These are phyloP conservation scores for Phacellophora camtschatica DNA, from an alignment of 30 jellyfish, hydroid and myxozoan species.

Conservation along the genomic window DNA sequence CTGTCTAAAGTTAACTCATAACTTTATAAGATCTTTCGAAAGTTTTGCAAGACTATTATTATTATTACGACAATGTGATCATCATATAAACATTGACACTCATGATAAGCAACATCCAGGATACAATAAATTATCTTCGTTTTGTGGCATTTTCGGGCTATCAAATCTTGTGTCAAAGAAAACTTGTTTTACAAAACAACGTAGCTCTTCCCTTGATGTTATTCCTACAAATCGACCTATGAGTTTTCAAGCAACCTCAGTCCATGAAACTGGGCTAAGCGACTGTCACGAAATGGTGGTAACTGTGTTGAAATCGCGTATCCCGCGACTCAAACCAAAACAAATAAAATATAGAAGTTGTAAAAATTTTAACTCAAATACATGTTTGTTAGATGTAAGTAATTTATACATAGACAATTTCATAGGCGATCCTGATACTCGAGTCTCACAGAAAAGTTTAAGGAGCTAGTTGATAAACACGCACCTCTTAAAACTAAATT, in stretches of 20 bases:
- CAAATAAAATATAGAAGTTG: background rate
- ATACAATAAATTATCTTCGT: background rate
- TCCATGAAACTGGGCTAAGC: slow-evolving; percentile 22
- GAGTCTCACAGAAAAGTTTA: background rate
- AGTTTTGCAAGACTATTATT: too few relatives aligned
- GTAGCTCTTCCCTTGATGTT: slow-evolving; percentile 6
- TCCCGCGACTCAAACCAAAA: slow-evolving; percentile 35
- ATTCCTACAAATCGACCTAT: background rate
- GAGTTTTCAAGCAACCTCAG: background rate
- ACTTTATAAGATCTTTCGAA: too few relatives aligned
- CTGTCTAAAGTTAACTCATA: too few relatives aligned
- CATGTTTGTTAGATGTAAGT: background rate
- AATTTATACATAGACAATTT: background rate
- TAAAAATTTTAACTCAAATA: background rate
- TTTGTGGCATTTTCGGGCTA: slow-evolving; percentile 20
- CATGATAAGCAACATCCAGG: slow-evolving; percentile 14
- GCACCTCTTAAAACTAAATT: slow-evolving; percentile 20
- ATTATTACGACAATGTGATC: too few relatives aligned
- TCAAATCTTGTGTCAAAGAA: slow-evolving; percentile 11
- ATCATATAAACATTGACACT: slow-evolving; percentile 20
- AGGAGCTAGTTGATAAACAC: slow-evolving; percentile 12
- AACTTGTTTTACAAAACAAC: slow-evolving; percentile 2
- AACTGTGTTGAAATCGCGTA: background rate
- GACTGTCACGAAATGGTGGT: background rate
- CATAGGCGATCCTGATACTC: background rate